These are phyloP conservation scores for Calliscelio sp. DNA, from an alignment of 2,888 invertebrate species.

Conservation along the genomic window DNA sequence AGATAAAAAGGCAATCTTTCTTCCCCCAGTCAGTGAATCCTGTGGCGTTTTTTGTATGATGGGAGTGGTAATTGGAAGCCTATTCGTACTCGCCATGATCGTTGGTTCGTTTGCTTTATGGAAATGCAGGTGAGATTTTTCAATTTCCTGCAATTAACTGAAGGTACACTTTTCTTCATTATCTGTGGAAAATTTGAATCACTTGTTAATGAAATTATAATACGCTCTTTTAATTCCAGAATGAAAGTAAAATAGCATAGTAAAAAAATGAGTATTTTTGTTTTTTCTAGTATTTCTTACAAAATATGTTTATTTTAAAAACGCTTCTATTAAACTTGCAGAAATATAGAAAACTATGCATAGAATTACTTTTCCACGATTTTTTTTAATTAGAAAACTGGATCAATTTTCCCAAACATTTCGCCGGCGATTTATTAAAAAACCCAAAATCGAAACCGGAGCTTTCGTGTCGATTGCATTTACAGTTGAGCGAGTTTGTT, in stretches of 20 bases:
- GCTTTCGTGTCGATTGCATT: conserved; percentile 57
- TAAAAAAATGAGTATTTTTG: too few relatives aligned
- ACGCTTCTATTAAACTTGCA: too few relatives aligned
- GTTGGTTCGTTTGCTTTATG: conserved; percentile 80
- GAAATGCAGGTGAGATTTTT: conserved; percentile 80
- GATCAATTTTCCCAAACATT: neutral
- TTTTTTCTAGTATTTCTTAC: too few relatives aligned
- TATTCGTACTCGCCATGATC: conserved; percentile 83
- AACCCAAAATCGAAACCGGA: neutral
- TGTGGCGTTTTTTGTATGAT: conserved; percentile 87
- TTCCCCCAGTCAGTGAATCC: conserved; percentile 76
- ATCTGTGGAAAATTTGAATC: neutral
- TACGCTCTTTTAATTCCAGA: too few relatives aligned
- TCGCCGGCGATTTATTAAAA: conserved; percentile 1
- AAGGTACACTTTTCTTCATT: neutral
- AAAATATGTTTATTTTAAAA: too few relatives aligned
- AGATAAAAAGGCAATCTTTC: conserved; percentile 55
- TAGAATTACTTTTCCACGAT: too few relatives aligned
- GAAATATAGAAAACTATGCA: too few relatives aligned
- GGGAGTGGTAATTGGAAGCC: conserved; percentile 85
- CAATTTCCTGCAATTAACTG: neutral
- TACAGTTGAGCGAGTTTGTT: conserved; percentile 38
- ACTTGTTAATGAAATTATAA: too few relatives aligned
- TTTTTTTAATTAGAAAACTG: too few relatives aligned
- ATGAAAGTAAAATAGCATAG: too few relatives aligned